Evolutionary conservation across 2,888 invertebrate species (phyloP).

Genomic region (Lampropteryx suffumata): DNA sequence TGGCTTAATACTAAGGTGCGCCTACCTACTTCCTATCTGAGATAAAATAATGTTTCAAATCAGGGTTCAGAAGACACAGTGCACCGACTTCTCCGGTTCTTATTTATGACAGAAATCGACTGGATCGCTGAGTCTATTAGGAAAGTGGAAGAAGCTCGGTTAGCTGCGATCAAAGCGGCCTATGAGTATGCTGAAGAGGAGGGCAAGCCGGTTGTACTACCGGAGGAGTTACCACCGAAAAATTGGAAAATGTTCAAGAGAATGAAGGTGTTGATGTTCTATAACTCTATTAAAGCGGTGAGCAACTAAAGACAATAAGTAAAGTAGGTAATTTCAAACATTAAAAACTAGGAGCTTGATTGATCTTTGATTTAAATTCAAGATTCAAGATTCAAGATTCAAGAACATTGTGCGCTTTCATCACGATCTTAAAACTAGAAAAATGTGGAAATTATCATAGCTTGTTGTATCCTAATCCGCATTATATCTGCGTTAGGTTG

Average conservation of each 20-base stretch:
- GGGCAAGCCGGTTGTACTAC: constrained; percentile 35
- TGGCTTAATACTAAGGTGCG: too few species aligned
- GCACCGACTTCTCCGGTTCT: constrained; percentile 65
- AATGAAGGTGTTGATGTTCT: constrained; percentile 66
- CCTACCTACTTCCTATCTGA: too few species aligned
- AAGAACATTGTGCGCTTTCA: too few species aligned
- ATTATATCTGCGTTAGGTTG: too few species aligned
- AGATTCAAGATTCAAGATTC: too few species aligned
- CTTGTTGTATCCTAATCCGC: too few species aligned
- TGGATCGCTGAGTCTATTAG: constrained; percentile 54
- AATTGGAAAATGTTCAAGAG: constrained; percentile 61
- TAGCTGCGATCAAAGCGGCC: constrained; percentile 33
- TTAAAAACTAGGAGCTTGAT: too few species aligned
- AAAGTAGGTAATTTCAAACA: too few species aligned
- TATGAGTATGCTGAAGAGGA: constrained; percentile 39
- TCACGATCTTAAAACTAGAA: too few species aligned
- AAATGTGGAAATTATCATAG: too few species aligned
- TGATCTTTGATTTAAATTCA: too few species aligned
- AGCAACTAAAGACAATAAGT: constrained; percentile 10
- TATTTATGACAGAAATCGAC: constrained; percentile 56
- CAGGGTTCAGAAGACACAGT: constrained; percentile 79
- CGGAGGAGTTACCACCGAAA: constrained; percentile 35
- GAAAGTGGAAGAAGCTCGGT: constrained; percentile 40
- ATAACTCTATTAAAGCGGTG: constrained; percentile 74
- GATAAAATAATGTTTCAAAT: background rate